These are phyloP conservation scores for Chrysogorgia sp. DNA, from an alignment of 92 coral and sea anemone species.

Conservation along the genomic window DNA sequence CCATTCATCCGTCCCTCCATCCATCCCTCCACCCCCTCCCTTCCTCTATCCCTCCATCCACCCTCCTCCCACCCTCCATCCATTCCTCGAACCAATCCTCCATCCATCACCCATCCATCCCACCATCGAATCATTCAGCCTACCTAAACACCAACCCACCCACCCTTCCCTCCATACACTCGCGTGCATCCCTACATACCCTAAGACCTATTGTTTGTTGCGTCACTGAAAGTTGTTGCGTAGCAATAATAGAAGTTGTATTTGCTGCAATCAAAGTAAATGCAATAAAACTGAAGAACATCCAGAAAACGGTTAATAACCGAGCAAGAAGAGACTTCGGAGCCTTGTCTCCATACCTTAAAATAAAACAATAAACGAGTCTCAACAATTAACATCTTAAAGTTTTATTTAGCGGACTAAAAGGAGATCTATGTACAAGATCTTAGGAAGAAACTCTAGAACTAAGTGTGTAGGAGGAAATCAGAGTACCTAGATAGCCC, in stretches of 20 bases:
- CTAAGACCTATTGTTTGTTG: neutral
- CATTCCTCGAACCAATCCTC: neutral
- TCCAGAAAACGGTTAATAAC: slow-evolving; percentile 12
- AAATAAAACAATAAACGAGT: neutral
- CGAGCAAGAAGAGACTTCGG: slow-evolving; percentile 4
- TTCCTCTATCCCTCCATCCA: neutral
- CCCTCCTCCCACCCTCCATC: neutral
- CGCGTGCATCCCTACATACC: neutral
- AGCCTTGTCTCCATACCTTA: slow-evolving; percentile 27
- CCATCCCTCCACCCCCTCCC: slow-evolving; percentile 2
- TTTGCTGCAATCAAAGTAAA: slow-evolving; percentile 13
- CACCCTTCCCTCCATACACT: no score
- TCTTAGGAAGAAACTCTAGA: no score
- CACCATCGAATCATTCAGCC: neutral
- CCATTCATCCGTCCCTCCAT: slow-evolving; percentile 2
- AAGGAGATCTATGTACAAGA: no score
- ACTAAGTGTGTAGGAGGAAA: no score
- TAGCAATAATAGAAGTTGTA: neutral
- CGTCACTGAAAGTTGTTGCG: neutral
- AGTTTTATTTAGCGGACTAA: no score
- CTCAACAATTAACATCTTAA: no score
- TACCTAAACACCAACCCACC: neutral
- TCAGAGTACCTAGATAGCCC: no score
- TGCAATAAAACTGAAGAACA: neutral
- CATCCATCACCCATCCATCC: neutral